A percentile compares a stretch with the other conserved stretches of the same genome.
Evolutionary conservation across 1,140 invertebrate genomes (phyloP).

Genomic region (Tetragnatha versicolor): DNA sequence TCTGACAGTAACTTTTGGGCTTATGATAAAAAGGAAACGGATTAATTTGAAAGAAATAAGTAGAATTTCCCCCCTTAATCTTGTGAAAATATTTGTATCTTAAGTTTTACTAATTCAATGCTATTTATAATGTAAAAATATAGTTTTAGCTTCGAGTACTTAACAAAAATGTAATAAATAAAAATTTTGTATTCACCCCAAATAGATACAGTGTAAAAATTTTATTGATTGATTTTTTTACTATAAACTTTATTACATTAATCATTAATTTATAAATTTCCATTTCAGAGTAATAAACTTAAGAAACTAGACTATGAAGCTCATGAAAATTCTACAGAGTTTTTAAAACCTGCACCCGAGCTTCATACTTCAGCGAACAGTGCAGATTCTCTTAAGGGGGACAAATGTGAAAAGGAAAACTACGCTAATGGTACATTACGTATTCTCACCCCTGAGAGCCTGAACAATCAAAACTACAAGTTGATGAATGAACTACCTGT

Average conservation of each 20-base stretch:
- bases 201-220: neutral
- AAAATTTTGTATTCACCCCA: neutral
- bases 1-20: no score
- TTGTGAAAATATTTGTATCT: no score
- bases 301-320: neutral
- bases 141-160: no score
- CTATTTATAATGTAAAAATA: no score
- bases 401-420: conserved; percentile 19
- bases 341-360: conserved; percentile 22
- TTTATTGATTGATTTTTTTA: neutral
- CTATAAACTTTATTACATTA: neutral
- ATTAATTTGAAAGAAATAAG: no score
- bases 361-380: neutral
- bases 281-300: conserved; percentile 22
- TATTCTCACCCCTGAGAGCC: conserved; percentile 9
- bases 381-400: neutral
- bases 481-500: conserved; percentile 7
- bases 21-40: no score
- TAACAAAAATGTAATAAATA: no score
- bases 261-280: neutral
- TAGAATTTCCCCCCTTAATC: no score
- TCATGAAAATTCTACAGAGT: conserved; percentile 31
- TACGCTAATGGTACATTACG: conserved; percentile 5
- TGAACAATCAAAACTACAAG: conserved; percentile 38
- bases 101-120: no score